Percentiles rank a stretch among this genome's conserved stretches.
Conservation (phyloP, 2,113 vertebrate genomes). For the Arizona elegans region DNA sequence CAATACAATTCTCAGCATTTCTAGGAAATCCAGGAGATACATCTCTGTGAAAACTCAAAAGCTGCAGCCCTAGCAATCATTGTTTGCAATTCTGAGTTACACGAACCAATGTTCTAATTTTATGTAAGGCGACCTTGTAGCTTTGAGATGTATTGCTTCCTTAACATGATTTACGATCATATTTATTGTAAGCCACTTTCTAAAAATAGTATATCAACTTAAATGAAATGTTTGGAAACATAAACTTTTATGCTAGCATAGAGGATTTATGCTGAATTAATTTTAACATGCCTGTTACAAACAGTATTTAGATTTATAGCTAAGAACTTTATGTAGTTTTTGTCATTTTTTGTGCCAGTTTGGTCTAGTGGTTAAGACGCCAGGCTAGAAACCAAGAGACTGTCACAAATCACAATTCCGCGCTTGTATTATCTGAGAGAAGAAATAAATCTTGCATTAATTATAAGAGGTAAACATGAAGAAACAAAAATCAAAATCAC, state of each 20-base stretch:
- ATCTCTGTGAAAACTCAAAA: background rate
- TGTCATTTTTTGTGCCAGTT: background rate
- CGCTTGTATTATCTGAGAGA: background rate
- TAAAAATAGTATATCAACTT: background rate
- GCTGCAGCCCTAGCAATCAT: background rate
- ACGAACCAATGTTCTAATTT: background rate
- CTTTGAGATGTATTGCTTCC: background rate
- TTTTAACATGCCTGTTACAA: background rate
- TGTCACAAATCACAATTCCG: constrained; percentile 11
- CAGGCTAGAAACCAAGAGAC: background rate
- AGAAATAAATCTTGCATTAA: constrained; percentile 4
- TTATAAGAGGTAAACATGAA: constrained; percentile 4
- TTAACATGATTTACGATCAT: background rate
- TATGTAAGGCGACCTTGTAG: background rate
- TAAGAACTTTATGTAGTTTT: background rate
- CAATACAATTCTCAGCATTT: background rate
- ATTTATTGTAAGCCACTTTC: background rate
- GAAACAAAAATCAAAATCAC: background rate
- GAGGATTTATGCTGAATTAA: background rate
- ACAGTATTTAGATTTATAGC: background rate
- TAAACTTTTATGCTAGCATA: background rate
- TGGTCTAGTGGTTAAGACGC: background rate
- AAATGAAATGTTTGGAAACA: background rate
- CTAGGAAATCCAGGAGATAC: background rate
- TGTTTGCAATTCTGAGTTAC: background rate